Evolutionary conservation across 2,797 vertebrate species (phyloP), one percentile per base, ranked within the genome.

Genomic region (Rhinophrynus dorsalis): DNA sequence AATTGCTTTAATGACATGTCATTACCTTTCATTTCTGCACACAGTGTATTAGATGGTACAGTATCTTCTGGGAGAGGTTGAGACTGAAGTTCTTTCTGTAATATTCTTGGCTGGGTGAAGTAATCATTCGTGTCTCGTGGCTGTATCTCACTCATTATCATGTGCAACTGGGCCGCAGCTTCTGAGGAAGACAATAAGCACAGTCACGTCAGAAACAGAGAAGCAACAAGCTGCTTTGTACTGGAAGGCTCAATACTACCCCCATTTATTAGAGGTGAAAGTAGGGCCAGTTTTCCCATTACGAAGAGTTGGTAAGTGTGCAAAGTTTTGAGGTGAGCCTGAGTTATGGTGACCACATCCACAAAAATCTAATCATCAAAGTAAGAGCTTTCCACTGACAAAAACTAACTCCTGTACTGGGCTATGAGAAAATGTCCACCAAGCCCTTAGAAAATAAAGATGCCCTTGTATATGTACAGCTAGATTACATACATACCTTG

Each of bases 41-140:
- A 79, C 62, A 0, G 18, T 60, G 74, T 78, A 58, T 79, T 68
- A 27, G 1, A 26, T 2, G 66, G 59, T 20, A 50, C 67, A 15
- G 75, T 32, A 50, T 56, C 60, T 38, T 79, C 75, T 77, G 52
- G 5, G 64, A 82, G 61, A 26, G 78, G 78, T 54, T 79, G 71
- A 24, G 77, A 59, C 38, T 82, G 76, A 29, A 79, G 83, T 68
- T 76, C 74, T 4, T 90, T 72, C 67, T 91, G 89, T 73, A 97
- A 77, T 75, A 94, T 84, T 83, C 95, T 92, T 77, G 90, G 80
- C 71, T 84, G 88, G n/a, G 69, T 84, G 82, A 98, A 99, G 78
- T 94, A 98, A 83, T 95, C 91, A 9, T 99, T 98, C 0, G 93
- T 94, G 85, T 98, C 96, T 47, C 92, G 89, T 26, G 96, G 96